Base-by-base conservation (phyloP, 2,113 vertebrate genomes). In the Lophochroa leadbeateri region DNA sequence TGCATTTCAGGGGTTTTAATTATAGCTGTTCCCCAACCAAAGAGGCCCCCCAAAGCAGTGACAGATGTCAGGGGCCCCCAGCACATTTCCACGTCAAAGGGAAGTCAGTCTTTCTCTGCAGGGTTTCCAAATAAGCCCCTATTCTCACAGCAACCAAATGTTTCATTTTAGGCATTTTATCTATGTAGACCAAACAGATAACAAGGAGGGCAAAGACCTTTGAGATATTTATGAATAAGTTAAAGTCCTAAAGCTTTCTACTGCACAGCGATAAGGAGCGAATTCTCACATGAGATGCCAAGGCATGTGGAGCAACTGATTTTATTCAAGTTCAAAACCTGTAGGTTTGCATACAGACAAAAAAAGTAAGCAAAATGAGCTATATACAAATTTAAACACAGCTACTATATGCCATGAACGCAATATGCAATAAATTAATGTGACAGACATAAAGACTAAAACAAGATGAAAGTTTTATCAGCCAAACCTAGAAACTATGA, bases 201-300 rank as follows among this genome's bases (percentile, higher is more conserved):
- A 82, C 25, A 81, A 71, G n/a, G 35, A 82, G 69, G 82, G 57
- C 74, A 94, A 96, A 72, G 83, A 82, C 74, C 80, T 87, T 53
- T 52, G 63, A 85, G 82, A 79, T 85, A 90, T 47, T 94, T 95
- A 87, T 35, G 19, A 82, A 92, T 92, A 91, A 92, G 69, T 72
- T 82, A 28, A 79, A 94, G 76, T 50, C 65, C 70, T 61, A 82
- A 91, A 92, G 80, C 64, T 83, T 94, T 87, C 65, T 49, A 78
- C 15, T 27, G 49, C 52, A 76, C 24, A 24, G 70, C 0, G 37
- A 92, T 77, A 94, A 84, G 74, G 19, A 84, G 31, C 6, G 2
- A 92, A 78, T 94, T 87, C 74, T 89, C 88, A 89, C 49, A 18
- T 14, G 63, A 69, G 29, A 80, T 0, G 0, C 37, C 75, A 88